A percentile compares a stretch with the other conserved stretches of the same genome.
Evolutionary conservation across 2,888 invertebrate species (phyloP).

Genomic region (Tenthredo scrophulariae): DNA sequence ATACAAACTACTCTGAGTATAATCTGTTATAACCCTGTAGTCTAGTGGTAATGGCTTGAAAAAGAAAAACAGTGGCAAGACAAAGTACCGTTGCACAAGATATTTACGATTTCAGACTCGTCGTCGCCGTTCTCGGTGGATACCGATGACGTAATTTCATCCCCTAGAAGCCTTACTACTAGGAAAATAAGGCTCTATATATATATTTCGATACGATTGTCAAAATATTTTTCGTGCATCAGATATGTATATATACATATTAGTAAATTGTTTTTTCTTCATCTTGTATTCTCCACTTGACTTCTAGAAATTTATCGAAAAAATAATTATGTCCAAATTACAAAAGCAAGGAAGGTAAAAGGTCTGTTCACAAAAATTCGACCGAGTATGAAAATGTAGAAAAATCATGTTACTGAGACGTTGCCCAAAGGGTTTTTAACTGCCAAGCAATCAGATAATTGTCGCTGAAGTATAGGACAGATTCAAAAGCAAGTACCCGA

Average conservation of each 20-base stretch:
- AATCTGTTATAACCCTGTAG: constrained; percentile 3
- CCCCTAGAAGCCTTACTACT: not conserved
- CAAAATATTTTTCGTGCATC: not conserved
- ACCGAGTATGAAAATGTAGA: not conserved
- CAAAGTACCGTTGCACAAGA: constrained; percentile 42
- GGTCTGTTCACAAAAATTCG: not conserved
- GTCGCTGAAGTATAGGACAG: not conserved
- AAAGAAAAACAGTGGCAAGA: constrained; percentile 40
- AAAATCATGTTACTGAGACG: not conserved
- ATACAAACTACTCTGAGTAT: not conserved
- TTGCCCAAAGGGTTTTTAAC: not conserved
- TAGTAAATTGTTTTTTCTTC: no score
- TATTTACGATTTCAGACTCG: constrained; percentile 49
- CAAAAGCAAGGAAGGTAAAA: not conserved
- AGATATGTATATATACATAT: no score
- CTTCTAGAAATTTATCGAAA: not conserved
- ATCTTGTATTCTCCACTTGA: not conserved
- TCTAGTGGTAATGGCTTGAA: constrained; percentile 4
- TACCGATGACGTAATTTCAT: constrained; percentile 31
- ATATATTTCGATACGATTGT: not conserved
- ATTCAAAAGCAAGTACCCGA: constrained; percentile 10
- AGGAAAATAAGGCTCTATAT: constrained; percentile 1
- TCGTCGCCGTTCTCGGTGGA: constrained; percentile 30
- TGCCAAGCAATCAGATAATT: constrained; percentile 1
- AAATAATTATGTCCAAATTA: not conserved